Evolutionary conservation across 2,888 invertebrate species (phyloP), one percentile per base, ranked within the genome.

Genomic region (Cephus rjabovi): DNA sequence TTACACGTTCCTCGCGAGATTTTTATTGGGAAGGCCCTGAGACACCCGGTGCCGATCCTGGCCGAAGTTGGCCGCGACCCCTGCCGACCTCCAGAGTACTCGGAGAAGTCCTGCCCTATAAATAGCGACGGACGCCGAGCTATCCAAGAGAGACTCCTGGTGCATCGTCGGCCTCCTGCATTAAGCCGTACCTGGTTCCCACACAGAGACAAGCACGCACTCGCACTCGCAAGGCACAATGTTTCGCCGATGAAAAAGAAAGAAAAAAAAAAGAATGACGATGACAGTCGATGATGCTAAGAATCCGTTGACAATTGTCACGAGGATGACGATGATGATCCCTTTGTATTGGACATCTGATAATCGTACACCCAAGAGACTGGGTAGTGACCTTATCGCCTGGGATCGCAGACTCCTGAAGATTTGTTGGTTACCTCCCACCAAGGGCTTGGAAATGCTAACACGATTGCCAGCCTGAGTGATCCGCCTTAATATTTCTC

Each of bases 141-240:
- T 71, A 34, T 71, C 71, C 71, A 71, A 71, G 71, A 71, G 71
- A 71, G 71, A 56, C 56, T 23, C 56, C 71, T 34, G 71, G 31
- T 71, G 71, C 71, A 31, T 31, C 33, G 71, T 71, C 71, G 71
- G 71, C 71, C 31, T 71, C 33, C 71, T 33, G 33, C 71, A 71
- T 31, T 34, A 86, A 85, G 83, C 77, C 84, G 86, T 85, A 77
- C 84, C 85, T 85, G 84, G 84, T 86, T 85, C 84, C 85, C 86
- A 86, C 85, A 71, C 34, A 34, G 31, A 71, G 31, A 34, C 71
- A 71, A 15, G 33, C 71, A 71, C 71, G 33, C 31, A 71, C 71
- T 3, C 30, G 0, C 71, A 71, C 30, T n/a, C 71, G 31, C 30
- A 23, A 31, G 71, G 23, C 23, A 37, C 4, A 37, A 15, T 37